Conservation (phyloP, 2,797 vertebrate genomes). For the Neosilurus hyrtlii region DNA sequence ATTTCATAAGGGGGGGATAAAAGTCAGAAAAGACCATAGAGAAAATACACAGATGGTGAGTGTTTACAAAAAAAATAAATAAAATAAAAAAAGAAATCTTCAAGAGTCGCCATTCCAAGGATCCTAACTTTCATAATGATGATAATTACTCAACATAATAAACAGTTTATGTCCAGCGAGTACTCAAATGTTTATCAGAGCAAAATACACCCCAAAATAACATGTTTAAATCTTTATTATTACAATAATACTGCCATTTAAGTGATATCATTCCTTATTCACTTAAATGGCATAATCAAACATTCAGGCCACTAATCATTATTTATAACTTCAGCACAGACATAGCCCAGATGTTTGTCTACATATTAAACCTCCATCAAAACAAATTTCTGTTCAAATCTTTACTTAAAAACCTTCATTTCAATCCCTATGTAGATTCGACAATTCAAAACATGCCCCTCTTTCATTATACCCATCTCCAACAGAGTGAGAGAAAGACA, state of each 20-base stretch:
- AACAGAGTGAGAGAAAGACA: background rate
- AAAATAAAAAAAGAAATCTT: background rate
- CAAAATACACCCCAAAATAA: background rate
- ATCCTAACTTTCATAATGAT: background rate
- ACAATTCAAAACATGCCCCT: background rate
- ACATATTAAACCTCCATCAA: background rate
- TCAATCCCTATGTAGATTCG: background rate
- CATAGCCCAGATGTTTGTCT: too few relatives aligned
- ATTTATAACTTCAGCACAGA: background rate
- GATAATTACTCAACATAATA: background rate
- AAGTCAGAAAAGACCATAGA: background rate
- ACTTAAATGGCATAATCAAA: too few relatives aligned
- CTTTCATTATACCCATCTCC: background rate
- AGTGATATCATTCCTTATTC: background rate
- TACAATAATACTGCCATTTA: background rate
- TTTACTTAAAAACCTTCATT: background rate
- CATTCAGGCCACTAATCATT: background rate
- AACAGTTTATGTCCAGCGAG: background rate
- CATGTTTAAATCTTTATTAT: background rate
- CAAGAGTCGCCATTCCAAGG: background rate
- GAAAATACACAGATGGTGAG: background rate
- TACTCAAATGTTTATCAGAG: background rate
- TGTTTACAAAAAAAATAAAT: background rate
- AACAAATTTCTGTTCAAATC: background rate
- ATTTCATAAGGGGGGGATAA: background rate